Conservation (phyloP, 1,140 invertebrate species). For the Macrosteles quadrilineatus region DNA sequence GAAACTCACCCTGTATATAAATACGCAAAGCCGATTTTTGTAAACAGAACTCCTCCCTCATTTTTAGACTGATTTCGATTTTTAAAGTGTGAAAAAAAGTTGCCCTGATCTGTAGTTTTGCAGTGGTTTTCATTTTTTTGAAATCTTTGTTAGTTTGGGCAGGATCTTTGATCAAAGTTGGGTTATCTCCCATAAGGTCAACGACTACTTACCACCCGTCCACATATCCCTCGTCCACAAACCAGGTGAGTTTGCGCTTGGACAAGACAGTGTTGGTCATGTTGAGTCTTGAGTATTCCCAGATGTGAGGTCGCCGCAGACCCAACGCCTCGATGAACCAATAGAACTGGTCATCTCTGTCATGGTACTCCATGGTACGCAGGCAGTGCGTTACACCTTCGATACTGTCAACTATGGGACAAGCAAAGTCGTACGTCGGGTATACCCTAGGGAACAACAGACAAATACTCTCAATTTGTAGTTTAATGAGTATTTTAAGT, state of each 20-base stretch:
- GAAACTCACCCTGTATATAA: too few species aligned
- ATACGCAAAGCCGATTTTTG: too few species aligned
- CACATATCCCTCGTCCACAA: constrained; percentile 90
- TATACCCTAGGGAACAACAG: constrained; percentile 76
- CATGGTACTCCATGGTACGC: constrained; percentile 98
- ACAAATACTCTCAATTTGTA: constrained; percentile 19
- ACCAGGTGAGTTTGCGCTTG: constrained; percentile 97
- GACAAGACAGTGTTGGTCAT: constrained; percentile 98
- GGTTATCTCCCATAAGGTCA: too few species aligned
- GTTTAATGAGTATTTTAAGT: too few species aligned
- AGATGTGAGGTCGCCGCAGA: constrained; percentile 90
- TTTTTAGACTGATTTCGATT: too few species aligned
- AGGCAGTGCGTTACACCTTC: constrained; percentile 97
- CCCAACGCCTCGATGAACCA: constrained; percentile 91
- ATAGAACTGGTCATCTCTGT: constrained; percentile 96
- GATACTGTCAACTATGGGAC: constrained; percentile 97
- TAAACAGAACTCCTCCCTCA: too few species aligned
- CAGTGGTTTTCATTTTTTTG: too few species aligned
- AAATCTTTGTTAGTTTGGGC: too few species aligned
- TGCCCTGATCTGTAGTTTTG: too few species aligned
- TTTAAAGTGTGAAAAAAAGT: too few species aligned
- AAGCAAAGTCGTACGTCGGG: constrained; percentile 99
- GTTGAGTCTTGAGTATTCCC: constrained; percentile 90
- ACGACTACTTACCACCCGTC: constrained; percentile 95
- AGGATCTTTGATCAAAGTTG: too few species aligned